These are phyloP conservation scores for Champsocephalus gunnari DNA, from an alignment of 2,797 vertebrate genomes.

Conservation along the genomic window DNA sequence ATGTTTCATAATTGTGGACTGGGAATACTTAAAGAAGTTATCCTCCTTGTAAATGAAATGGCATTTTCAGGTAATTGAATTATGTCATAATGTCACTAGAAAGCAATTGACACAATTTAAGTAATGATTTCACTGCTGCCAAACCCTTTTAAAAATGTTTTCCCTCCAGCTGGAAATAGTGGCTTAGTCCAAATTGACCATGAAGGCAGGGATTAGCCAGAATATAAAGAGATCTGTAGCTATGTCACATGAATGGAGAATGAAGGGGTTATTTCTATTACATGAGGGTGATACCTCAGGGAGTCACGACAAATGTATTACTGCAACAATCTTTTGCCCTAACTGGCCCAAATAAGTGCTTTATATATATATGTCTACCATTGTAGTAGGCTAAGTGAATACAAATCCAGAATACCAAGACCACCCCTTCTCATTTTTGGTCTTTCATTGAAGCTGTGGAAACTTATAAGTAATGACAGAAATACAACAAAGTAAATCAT, in stretches of 20 bases:
- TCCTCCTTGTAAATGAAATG: constrained; percentile 8
- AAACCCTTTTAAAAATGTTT: not conserved
- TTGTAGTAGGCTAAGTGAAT: not conserved
- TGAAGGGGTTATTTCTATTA: constrained; percentile 1
- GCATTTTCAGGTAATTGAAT: constrained; percentile 1
- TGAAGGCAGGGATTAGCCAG: not conserved
- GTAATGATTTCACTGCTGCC: not conserved
- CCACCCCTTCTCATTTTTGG: not conserved
- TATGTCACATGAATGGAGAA: not conserved
- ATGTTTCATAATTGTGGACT: not conserved
- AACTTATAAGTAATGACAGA: too few relatives aligned
- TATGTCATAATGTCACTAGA: not conserved
- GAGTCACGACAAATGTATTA: not conserved
- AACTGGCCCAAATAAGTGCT: not conserved
- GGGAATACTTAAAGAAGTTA: not conserved
- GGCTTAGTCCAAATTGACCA: not conserved
- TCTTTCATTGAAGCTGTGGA: not conserved
- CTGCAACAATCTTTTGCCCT: not conserved
- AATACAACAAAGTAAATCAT: too few relatives aligned
- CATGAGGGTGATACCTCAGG: not conserved
- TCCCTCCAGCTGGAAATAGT: not conserved
- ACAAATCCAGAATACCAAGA: not conserved
- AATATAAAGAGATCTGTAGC: not conserved
- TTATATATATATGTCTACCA: not conserved
- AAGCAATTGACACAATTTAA: constrained; percentile 9